Percentiles rank a stretch among this genome's conserved stretches.
Evolutionary conservation across 2,888 invertebrate genomes (phyloP).

Genomic region (Tetragonisca angustula): DNA sequence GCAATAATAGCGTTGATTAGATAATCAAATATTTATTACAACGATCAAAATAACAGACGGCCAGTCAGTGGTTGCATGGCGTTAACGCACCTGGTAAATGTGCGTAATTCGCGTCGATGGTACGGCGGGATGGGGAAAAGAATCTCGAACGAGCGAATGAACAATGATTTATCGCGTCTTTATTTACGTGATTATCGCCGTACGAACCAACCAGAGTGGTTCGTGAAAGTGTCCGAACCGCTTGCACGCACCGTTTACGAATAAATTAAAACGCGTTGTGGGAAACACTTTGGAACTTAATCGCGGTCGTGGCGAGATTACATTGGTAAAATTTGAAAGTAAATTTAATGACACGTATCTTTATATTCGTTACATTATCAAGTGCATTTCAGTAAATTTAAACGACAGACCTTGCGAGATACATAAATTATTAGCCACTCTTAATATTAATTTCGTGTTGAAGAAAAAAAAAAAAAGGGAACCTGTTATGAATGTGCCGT

Average conservation of each 20-base stretch:
- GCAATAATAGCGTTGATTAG: slow-evolving; percentile 51
- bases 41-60: slow-evolving; percentile 33
- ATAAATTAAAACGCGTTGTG: not conserved
- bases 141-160: slow-evolving; percentile 7
- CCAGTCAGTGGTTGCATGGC: not conserved
- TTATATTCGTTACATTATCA: too few relatives aligned
- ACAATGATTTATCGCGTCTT: slow-evolving; percentile 50
- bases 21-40: slow-evolving; percentile 53
- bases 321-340: too few relatives aligned
- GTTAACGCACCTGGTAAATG: slow-evolving; percentile 5
- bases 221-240: not conserved
- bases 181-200: slow-evolving; percentile 36
- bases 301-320: too few relatives aligned
- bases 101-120: not conserved
- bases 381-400: too few relatives aligned
- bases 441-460: too few relatives aligned
- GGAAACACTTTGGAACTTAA: not conserved
- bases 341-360: too few relatives aligned
- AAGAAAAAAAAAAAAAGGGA: too few relatives aligned
- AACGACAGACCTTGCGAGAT: too few relatives aligned
- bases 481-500: too few relatives aligned
- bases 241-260: not conserved
- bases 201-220: not conserved
- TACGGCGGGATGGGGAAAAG: not conserved
- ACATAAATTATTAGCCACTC: too few relatives aligned